Conservation (phyloP, 2,797 vertebrate genomes). For the Hylomyscus alleni region DNA sequence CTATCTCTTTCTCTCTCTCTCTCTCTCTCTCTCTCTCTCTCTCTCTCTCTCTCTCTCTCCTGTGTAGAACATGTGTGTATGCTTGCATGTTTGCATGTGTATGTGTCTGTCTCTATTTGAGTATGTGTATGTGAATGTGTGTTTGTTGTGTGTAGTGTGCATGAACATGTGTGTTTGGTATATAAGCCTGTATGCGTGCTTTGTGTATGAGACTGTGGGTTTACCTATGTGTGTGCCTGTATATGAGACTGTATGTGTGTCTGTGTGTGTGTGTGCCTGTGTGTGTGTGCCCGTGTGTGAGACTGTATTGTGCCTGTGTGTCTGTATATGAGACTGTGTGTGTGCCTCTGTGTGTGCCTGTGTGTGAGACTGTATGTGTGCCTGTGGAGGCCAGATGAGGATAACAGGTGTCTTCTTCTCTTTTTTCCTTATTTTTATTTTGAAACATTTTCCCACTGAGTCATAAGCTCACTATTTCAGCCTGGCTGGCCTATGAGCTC, state of each 20-base stretch:
- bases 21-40: not conserved
- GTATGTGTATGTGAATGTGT: not conserved
- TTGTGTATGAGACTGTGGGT: no score
- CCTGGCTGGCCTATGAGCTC: not conserved
- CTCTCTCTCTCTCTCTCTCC: not conserved
- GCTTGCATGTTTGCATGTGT: not conserved
- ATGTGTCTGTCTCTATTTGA: not conserved
- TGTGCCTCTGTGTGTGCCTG: no score
- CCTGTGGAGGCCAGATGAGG: not conserved
- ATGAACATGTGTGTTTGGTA: not conserved
- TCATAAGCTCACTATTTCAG: not conserved
- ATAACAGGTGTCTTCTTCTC: not conserved
- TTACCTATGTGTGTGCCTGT: no score
- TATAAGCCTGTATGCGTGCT: no score
- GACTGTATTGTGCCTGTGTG: not conserved
- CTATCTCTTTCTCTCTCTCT: not conserved
- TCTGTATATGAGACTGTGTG: no score
- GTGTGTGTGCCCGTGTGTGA: no score
- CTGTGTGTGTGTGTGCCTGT: no score
- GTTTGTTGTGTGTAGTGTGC: not conserved
- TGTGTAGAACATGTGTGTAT: not conserved
- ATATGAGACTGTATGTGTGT: no score
- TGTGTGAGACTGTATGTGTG: not conserved
- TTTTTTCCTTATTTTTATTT: not conserved
- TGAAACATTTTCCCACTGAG: not conserved